Evolutionary conservation across 2,113 vertebrate genomes (phyloP), one percentile per base, ranked within the genome.

Genomic region (Equus quagga): DNA sequence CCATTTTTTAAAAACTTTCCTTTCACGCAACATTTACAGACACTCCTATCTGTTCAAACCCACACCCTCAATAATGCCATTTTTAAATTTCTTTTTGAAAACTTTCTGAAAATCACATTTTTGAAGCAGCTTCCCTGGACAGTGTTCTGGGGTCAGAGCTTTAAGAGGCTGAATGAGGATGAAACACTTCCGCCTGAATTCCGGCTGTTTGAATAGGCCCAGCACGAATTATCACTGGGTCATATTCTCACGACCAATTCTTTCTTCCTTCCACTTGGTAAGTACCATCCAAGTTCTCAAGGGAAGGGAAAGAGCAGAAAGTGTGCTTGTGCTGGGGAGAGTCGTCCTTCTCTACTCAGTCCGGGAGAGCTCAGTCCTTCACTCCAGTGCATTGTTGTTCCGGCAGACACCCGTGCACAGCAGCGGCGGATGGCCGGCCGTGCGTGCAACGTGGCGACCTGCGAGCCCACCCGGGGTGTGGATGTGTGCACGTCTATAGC

Each of bases 21-120:
- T 89, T 92, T 41, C 12, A 82, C 26, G 44, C 12, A 76, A 26
- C 21, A 69, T 88, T 94, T 94, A 80, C 44, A 97, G 69, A 86
- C 7, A 76, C 6, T 46, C 8, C 86, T 46, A 7, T 44, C n/a
- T 65, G 0, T 1, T 26, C 3, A 81, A 56, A 58, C 9, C 8
- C 4, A 31, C 9, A 28, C 6, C 15, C 5, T 96, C 13, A 65
- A 31, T 86, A 24, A 44, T 67, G 36, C 0, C 3, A 62, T 44
- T 23, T 91, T 91, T 41, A 2, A 75, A 62, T 67, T 84, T 75
- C 19, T 76, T 79, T 85, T 28, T 97, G 70, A 84, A 89, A 41
- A 79, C 0, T 90, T 95, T 78, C 44, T 84, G 51, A 83, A 78
- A 67, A 65, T 65, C 80, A 46, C 19, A 65, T 65, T 82, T 94